A percentile compares a stretch with the other conserved stretches of the same genome.
These are phyloP conservation scores for Troides helena DNA, from an alignment of 2,888 invertebrate genomes.

Conservation along the genomic window DNA sequence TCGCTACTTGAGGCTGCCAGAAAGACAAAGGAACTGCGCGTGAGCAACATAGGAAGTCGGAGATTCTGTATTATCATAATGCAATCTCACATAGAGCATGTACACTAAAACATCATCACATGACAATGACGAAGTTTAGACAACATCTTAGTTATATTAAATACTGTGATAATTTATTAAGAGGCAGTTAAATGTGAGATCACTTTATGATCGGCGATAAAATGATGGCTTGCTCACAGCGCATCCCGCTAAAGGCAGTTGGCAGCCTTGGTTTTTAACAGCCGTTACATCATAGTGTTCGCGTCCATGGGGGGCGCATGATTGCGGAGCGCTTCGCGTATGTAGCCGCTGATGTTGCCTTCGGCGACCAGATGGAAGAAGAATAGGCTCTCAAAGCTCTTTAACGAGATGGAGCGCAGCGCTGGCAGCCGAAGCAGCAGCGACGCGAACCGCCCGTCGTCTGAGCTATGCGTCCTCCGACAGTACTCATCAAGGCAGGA, in stretches of 20 bases:
- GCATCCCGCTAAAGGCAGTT: neutral
- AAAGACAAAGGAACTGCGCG: neutral
- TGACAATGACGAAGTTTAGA: neutral
- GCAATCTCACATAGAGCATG: neutral
- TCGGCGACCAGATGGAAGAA: slow-evolving; percentile 96
- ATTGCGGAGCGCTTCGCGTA: slow-evolving; percentile 86
- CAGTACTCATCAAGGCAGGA: slow-evolving; percentile 97
- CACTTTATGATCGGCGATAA: neutral
- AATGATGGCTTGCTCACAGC: neutral
- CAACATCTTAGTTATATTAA: slow-evolving; percentile 1
- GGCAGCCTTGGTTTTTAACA: neutral
- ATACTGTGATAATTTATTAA: neutral
- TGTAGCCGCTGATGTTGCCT: slow-evolving; percentile 90
- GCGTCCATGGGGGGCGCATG: slow-evolving; percentile 81
- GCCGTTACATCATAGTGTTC: slow-evolving; percentile 50
- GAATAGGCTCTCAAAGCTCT: slow-evolving; percentile 96
- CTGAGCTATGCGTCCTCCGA: slow-evolving; percentile 90
- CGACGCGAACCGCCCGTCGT: slow-evolving; percentile 97
- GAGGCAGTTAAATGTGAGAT: slow-evolving; percentile 2
- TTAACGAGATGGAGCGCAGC: slow-evolving; percentile 93
- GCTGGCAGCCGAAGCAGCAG: slow-evolving; percentile 93
- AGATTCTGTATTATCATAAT: slow-evolving; percentile 2
- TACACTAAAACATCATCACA: neutral
- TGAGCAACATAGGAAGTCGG: neutral
- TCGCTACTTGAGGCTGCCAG: slow-evolving; percentile 5